Conservation (phyloP, 2,888 invertebrate species). For the Seladonia tumulorum region DNA sequence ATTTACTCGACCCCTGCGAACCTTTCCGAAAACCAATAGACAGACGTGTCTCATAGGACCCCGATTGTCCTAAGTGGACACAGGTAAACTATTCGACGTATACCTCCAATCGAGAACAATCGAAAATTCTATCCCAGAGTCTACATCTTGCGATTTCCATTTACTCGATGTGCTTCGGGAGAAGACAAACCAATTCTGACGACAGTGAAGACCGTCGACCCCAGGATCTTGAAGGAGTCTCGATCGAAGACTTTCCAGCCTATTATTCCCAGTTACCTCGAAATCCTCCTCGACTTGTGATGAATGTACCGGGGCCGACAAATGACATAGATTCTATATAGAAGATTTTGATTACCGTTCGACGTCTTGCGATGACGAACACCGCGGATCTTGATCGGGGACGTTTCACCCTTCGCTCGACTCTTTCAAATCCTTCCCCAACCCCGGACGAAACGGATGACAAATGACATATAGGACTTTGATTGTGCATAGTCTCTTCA, state of each 20-base stretch:
- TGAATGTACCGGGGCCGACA: not conserved
- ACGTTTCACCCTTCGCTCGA: not conserved
- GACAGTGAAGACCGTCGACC: not conserved
- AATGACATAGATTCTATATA: not conserved
- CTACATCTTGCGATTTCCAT: not conserved
- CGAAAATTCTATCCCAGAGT: not conserved
- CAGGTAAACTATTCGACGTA: not conserved
- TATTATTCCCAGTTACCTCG: too few relatives aligned
- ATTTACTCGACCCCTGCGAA: not conserved
- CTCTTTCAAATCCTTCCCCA: too few relatives aligned
- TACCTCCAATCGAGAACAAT: too few relatives aligned
- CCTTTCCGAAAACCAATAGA: not conserved
- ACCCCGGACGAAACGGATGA: too few relatives aligned
- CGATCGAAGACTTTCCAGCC: not conserved
- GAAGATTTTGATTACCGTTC: not conserved
- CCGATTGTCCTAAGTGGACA: not conserved
- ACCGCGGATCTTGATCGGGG: not conserved
- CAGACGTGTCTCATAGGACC: not conserved
- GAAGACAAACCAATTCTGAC: too few relatives aligned
- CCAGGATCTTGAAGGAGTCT: not conserved
- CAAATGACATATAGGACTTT: too few relatives aligned
- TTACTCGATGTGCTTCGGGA: not conserved
- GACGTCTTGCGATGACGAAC: not conserved
- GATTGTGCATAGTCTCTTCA: too few relatives aligned
- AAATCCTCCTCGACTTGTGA: not conserved